Evolutionary conservation across 2,113 vertebrate species (phyloP).

Genomic region (Albula goreensis): DNA sequence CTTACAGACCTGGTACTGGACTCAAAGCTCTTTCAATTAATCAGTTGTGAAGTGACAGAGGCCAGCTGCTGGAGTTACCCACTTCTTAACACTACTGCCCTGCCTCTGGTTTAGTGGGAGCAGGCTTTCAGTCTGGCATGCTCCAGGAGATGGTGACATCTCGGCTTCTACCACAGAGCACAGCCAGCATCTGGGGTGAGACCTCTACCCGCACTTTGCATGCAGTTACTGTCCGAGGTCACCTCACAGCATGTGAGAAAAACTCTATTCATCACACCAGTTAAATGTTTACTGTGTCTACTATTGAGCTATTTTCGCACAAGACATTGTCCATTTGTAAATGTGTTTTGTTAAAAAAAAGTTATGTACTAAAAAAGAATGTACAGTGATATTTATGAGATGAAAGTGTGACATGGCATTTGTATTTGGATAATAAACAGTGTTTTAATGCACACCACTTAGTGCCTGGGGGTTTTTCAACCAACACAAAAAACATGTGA

Average conservation of each 20-base stretch:
- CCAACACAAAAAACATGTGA: neutral
- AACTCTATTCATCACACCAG: slow-evolving; percentile 47
- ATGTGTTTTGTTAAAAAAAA: slow-evolving; percentile 50
- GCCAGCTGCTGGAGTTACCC: too few species aligned
- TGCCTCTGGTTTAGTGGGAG: too few species aligned
- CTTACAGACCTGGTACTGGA: neutral
- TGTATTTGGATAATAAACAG: slow-evolving; percentile 72
- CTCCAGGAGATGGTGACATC: too few species aligned
- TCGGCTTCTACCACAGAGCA: neutral
- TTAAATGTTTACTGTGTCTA: slow-evolving; percentile 69
- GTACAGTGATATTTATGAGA: slow-evolving; percentile 69
- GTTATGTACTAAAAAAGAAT: slow-evolving; percentile 29
- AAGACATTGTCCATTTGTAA: slow-evolving; percentile 47
- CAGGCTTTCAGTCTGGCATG: too few species aligned
- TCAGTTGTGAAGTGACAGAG: too few species aligned
- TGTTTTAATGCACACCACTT: slow-evolving; percentile 48
- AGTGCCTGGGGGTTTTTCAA: slow-evolving; percentile 21
- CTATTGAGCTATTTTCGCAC: slow-evolving; percentile 57
- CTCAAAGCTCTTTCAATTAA: too few species aligned
- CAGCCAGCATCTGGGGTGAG: neutral
- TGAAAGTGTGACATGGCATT: slow-evolving; percentile 48
- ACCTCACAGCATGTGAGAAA: slow-evolving; percentile 1
- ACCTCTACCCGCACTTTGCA: neutral
- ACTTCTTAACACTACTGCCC: neutral
- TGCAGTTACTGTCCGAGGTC: neutral